Conservation (phyloP, 2,888 invertebrate genomes). For the Cerceris rybyensis region DNA sequence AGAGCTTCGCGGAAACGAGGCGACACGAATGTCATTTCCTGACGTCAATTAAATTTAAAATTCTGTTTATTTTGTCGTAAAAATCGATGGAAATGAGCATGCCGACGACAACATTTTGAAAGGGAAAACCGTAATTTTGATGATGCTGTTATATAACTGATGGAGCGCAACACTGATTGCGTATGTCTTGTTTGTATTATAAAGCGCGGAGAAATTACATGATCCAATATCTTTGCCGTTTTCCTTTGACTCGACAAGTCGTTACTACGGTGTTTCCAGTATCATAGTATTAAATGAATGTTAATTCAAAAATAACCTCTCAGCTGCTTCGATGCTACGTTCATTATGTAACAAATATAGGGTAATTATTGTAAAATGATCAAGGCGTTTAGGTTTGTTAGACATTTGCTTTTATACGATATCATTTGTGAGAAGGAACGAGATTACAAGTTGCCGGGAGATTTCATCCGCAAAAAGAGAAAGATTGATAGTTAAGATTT, state of each 20-base stretch:
- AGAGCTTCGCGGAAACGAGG: slow-evolving; percentile 38
- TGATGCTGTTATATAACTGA: slow-evolving; percentile 53
- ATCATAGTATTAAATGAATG: slow-evolving; percentile 11
- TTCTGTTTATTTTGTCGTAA: slow-evolving; percentile 53
- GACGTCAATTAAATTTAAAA: slow-evolving; percentile 59
- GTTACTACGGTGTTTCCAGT: slow-evolving; percentile 44
- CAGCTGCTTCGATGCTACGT: not conserved
- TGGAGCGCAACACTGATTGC: slow-evolving; percentile 27
- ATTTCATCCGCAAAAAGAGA: too few species aligned
- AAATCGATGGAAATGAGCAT: slow-evolving; percentile 50
- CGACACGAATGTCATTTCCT: slow-evolving; percentile 56
- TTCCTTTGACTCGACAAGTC: slow-evolving; percentile 51
- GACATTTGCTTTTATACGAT: too few species aligned
- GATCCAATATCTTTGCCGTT: slow-evolving; percentile 47
- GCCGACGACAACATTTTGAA: slow-evolving; percentile 38
- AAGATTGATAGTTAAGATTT: too few species aligned
- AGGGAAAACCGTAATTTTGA: slow-evolving; percentile 48
- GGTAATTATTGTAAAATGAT: too few species aligned
- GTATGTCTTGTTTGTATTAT: slow-evolving; percentile 33
- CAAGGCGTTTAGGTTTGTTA: too few species aligned
- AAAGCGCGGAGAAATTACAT: slow-evolving; percentile 46
- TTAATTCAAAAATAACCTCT: not conserved
- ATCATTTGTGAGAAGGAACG: too few species aligned
- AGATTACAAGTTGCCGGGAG: too few species aligned
- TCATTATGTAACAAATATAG: not conserved